These are phyloP conservation scores for Sigmodon hispidus DNA, from an alignment of 2,113 vertebrate species.

Conservation along the genomic window DNA sequence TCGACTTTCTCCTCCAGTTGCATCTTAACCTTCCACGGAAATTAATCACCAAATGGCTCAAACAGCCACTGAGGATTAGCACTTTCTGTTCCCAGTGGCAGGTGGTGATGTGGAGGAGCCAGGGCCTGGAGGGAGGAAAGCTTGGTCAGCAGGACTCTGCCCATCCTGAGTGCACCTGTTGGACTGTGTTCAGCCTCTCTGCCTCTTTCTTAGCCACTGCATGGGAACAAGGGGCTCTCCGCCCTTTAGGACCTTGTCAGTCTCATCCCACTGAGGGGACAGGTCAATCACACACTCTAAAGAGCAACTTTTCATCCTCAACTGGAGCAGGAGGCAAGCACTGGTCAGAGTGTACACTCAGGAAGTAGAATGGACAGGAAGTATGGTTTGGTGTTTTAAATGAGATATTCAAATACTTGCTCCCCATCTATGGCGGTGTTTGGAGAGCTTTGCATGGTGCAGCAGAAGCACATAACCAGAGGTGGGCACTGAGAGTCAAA, in stretches of 20 bases:
- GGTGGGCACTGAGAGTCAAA: not conserved
- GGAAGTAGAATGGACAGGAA: not conserved
- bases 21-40: constrained; percentile 83
- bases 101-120: rapidly evolving
- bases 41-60: constrained; percentile 82
- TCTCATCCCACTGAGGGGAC: rapidly evolving
- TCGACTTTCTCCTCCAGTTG: constrained; percentile 81
- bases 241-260: rapidly evolving
- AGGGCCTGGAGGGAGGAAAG: rapidly evolving
- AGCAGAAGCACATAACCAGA: not conserved
- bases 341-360: not conserved
- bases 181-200: not conserved
- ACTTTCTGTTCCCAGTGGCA: not conserved
- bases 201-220: not conserved
- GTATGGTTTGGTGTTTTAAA: not conserved
- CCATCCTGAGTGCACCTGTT: not conserved
- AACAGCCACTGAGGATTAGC: constrained; percentile 55
- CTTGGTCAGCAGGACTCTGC: rapidly evolving
- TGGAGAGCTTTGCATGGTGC: not conserved
- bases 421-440: not conserved
- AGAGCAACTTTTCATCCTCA: not conserved
- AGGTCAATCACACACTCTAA: rapidly evolving
- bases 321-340: not conserved
- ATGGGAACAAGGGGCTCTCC: too few relatives aligned
- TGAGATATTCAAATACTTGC: not conserved